These are phyloP conservation scores for Benitochromis conjunctus DNA, from an alignment of 2,113 vertebrate species.

Conservation along the genomic window DNA sequence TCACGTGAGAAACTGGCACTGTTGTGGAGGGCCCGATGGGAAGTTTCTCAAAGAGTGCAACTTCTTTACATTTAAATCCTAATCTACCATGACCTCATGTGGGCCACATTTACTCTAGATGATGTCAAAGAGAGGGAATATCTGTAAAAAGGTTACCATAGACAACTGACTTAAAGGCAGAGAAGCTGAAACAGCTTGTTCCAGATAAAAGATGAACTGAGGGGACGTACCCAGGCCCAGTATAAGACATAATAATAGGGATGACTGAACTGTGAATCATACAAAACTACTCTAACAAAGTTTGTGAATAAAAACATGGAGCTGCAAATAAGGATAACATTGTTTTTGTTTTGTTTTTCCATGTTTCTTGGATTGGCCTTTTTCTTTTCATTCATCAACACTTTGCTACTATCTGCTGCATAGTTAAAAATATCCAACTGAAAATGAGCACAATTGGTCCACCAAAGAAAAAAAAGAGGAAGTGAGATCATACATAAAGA, in stretches of 20 bases:
- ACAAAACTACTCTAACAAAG: not conserved
- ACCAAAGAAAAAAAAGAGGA: not conserved
- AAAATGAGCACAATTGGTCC: not conserved
- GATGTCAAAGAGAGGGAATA: not conserved
- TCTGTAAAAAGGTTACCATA: not conserved
- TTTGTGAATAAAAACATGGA: not conserved
- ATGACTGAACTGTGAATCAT: too few species aligned
- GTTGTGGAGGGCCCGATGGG: not conserved
- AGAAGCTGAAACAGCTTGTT: not conserved
- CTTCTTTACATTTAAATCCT: not conserved
- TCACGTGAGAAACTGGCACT: not conserved
- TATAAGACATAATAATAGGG: too few species aligned
- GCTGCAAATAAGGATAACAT: not conserved
- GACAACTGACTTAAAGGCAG: not conserved
- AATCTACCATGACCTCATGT: not conserved
- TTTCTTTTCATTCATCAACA: not conserved
- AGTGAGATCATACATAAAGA: not conserved
- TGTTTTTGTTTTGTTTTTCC: not conserved
- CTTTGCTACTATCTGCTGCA: not conserved
- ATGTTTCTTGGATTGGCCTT: not conserved
- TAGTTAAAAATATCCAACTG: not conserved
- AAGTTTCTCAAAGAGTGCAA: not conserved
- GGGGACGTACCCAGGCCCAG: rapidly evolving
- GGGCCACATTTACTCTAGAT: not conserved
- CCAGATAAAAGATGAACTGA: not conserved